These are phyloP conservation scores for Aphidoletes aphidimyza DNA, from an alignment of 2,888 invertebrate species.

Conservation along the genomic window DNA sequence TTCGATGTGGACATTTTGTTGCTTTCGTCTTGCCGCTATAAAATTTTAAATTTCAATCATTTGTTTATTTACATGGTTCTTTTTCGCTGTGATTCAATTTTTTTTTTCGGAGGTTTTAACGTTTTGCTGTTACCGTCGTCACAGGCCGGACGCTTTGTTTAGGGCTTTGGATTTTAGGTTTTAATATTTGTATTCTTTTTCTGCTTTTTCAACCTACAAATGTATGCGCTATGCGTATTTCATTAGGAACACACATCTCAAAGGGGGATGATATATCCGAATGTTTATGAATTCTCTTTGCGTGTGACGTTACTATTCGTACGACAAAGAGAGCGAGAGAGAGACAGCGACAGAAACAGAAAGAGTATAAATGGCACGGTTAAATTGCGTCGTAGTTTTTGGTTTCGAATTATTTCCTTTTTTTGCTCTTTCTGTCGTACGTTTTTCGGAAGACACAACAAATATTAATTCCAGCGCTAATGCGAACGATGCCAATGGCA, in stretches of 20 bases:
- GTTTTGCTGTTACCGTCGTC: background rate
- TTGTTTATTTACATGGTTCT: conserved; percentile 1
- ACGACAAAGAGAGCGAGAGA: too few species aligned
- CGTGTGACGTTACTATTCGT: background rate
- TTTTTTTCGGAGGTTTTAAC: background rate
- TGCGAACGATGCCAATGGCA: background rate
- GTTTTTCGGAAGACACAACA: background rate
- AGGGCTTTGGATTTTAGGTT: background rate
- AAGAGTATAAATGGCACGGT: background rate
- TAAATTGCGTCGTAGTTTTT: background rate
- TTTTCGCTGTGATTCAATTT: background rate
- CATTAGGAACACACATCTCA: background rate
- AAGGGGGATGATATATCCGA: background rate
- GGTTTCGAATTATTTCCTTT: background rate
- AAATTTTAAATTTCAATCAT: background rate
- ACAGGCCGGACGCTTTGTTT: background rate
- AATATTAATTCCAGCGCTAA: background rate
- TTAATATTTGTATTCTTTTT: background rate
- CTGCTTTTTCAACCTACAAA: background rate
- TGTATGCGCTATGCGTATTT: background rate
- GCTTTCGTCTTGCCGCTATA: background rate
- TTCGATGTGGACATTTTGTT: background rate
- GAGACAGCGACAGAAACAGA: too few species aligned
- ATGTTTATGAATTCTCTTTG: background rate
- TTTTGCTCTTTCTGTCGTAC: background rate